Evolutionary conservation across 2,797 vertebrate species (phyloP), one percentile per base, ranked within the genome.

Genomic region (Anniella stebbinsi): DNA sequence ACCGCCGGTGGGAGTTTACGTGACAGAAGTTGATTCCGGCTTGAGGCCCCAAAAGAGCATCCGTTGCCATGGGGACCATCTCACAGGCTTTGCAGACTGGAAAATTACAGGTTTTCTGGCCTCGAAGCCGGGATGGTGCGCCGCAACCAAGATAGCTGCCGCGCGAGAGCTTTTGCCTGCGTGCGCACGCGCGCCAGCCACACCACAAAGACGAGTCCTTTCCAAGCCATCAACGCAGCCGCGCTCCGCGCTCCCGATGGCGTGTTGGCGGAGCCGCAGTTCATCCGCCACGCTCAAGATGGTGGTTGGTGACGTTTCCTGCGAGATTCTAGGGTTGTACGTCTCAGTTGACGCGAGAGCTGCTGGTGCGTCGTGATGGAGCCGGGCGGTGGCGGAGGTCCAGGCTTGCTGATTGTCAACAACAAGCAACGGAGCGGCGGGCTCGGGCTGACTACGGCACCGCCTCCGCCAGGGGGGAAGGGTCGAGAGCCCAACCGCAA

Each of bases 401-500:
- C 95, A 89, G 97, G 97, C 92, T 96, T 97, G 91, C 93, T 98
- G 90, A 96, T 96, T 92, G 96, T 97, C 95, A 99, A 98, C 96
- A 99, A 98, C 96, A 99, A 98, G 95, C 98, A 90, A 36, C 93
- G 94, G 78, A 93, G 94, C 48, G 95, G 84, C 15, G 93, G 89
- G 9, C 92, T 95, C 30, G 89, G 89, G 13, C 85, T 90, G 48
- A 77, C 48, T 7, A 66, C 87, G 12, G 72, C 83, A 17, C 84
- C 89, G 33, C 84, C 89, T 25, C 72, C 93, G 54, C 93, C 95
- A 0, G 98, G 97, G 73, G 97, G 97, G 89, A 97, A 98, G 97
- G 93, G 98, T 94, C 86, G 97, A 0, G 99, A 99, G 89, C 98
- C 98, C 86, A 97, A 97, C 82, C 98, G 99, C 54, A 98, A 98